These are phyloP conservation scores for Hypanus sabinus DNA, from an alignment of 2,113 vertebrate genomes.

Conservation along the genomic window DNA sequence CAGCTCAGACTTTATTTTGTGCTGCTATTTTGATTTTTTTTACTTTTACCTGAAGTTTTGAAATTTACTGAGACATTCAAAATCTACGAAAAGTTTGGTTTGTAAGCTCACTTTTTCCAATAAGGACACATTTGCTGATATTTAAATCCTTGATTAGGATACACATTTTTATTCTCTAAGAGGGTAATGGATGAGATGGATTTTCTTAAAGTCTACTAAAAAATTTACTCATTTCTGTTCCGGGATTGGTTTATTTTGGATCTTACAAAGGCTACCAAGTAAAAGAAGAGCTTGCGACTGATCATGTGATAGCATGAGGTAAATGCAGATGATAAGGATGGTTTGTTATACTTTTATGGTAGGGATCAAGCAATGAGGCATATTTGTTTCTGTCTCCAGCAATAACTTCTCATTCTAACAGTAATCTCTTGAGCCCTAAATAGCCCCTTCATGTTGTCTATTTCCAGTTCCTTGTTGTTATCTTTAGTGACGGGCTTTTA, in stretches of 20 bases:
- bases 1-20: not conserved
- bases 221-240: not conserved
- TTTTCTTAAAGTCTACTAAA: not conserved
- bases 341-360: not conserved
- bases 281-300: not conserved
- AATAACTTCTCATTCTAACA: not conserved
- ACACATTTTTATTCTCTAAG: not conserved
- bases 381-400: not conserved
- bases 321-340: not conserved
- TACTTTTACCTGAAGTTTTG: not conserved
- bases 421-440: not conserved
- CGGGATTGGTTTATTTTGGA: not conserved
- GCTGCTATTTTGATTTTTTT: not conserved
- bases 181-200: not conserved
- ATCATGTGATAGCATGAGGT: not conserved
- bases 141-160: not conserved
- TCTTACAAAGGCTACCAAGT: not conserved
- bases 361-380: not conserved
- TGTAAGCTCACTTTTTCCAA: not conserved
- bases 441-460: not conserved
- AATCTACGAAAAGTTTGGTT: not conserved
- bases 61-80: not conserved
- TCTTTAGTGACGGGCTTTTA: not conserved
- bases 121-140: not conserved
- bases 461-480: not conserved